phyloP scores from a whole-genome alignment of 1,140 invertebrate species.

The Phthorimaea operculella region DNA sequence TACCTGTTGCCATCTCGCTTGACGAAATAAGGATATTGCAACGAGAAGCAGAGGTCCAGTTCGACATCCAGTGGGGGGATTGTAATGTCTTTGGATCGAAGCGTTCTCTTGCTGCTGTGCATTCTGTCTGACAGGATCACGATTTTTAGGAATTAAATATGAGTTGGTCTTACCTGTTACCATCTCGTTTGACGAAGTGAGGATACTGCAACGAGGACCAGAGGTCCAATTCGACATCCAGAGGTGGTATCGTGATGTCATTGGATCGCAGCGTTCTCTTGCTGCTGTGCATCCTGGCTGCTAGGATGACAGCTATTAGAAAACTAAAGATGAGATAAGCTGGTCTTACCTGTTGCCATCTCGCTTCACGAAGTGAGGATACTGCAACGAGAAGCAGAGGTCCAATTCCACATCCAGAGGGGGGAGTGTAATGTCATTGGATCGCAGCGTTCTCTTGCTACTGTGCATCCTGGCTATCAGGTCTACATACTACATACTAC shows the following conservation, averaged over 20 bases:
- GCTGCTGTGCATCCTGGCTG: constrained; percentile 96
- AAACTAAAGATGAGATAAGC: too few relatives aligned
- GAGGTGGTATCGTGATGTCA: constrained; percentile 87
- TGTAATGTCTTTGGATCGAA: constrained; percentile 93
- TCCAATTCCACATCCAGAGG: constrained; percentile 91
- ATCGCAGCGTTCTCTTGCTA: constrained; percentile 91
- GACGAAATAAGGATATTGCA: constrained; percentile 97
- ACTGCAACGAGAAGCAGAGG: constrained; percentile 93
- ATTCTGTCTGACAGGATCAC: constrained; percentile 95
- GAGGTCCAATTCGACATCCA: constrained; percentile 93
- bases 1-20: constrained; percentile 95
- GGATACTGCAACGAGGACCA: constrained; percentile 97
- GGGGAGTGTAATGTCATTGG: constrained; percentile 93
- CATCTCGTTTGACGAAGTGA: constrained; percentile 97
- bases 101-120: constrained; percentile 93
- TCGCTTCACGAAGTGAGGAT: constrained; percentile 97
- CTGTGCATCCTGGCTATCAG: constrained; percentile 97
- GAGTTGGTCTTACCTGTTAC: constrained; percentile 83
- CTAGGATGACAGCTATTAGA: constrained; percentile 91
- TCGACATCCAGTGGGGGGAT: constrained; percentile 88
- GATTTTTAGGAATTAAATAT: too few relatives aligned
- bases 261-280: constrained; percentile 94
- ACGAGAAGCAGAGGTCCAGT: constrained; percentile 92
- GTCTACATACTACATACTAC: too few relatives aligned
- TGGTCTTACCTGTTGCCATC: constrained; percentile 88